These are phyloP conservation scores for Acleris emargana DNA, from an alignment of 2,888 invertebrate genomes.

Conservation along the genomic window DNA sequence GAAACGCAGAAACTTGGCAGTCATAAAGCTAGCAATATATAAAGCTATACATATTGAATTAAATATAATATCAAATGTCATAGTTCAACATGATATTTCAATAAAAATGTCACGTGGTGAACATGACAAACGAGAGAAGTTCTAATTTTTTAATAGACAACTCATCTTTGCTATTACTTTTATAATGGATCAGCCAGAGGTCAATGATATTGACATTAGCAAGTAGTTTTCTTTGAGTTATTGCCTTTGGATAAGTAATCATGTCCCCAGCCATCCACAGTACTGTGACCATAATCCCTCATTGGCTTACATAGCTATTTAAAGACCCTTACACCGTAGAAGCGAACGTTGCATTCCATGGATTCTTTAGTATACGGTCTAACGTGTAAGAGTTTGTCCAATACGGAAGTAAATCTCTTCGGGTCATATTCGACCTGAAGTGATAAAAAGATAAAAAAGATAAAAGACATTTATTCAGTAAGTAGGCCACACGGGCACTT, in stretches of 20 bases:
- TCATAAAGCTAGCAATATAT: too few relatives aligned
- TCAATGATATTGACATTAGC: neutral
- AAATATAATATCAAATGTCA: too few relatives aligned
- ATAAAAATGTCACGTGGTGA: too few relatives aligned
- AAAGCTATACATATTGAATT: too few relatives aligned
- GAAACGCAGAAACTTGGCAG: too few relatives aligned
- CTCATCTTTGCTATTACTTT: neutral
- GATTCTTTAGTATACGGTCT: conserved; percentile 55
- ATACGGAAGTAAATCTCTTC: neutral
- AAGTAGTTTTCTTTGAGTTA: conserved; percentile 9
- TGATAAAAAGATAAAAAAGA: too few relatives aligned
- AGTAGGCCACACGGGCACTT: too few relatives aligned
- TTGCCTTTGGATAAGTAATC: conserved; percentile 23
- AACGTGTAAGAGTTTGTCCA: conserved; percentile 39
- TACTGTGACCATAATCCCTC: conserved; percentile 59
- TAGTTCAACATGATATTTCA: too few relatives aligned
- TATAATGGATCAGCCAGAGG: neutral
- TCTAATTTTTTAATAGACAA: too few relatives aligned
- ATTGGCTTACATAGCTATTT: conserved; percentile 72
- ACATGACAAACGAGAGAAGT: too few relatives aligned
- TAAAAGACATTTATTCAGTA: too few relatives aligned
- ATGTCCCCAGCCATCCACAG: conserved; percentile 17
- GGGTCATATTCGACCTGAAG: neutral
- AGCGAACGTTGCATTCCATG: conserved; percentile 77
- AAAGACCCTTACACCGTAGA: conserved; percentile 75